These are phyloP conservation scores for Drosophila aldrichi DNA, from an alignment of 2,888 invertebrate species.

Conservation along the genomic window DNA sequence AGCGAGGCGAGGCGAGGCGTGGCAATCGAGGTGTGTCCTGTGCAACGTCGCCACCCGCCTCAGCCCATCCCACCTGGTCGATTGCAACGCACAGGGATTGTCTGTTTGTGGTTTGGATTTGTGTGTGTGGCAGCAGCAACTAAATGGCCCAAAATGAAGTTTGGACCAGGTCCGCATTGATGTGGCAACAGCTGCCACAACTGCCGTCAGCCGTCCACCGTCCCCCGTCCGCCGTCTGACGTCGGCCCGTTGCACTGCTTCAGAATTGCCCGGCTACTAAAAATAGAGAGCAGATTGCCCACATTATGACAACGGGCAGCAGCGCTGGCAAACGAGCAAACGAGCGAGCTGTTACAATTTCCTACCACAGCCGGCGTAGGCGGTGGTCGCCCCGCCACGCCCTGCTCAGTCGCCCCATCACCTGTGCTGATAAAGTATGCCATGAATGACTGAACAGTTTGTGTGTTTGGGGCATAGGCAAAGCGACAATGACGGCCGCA, in stretches of 20 bases:
- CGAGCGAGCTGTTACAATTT: conserved; percentile 15
- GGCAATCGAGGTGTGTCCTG: conserved; percentile 50
- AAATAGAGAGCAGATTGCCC: conserved; percentile 78
- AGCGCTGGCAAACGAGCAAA: conserved; percentile 27
- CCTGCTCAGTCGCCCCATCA: not conserved
- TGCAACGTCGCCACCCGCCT: not conserved
- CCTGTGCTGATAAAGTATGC: conserved; percentile 72
- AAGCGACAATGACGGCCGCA: conserved; percentile 48
- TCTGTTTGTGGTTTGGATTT: conserved; percentile 40
- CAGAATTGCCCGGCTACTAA: conserved; percentile 46
- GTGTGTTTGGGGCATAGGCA: conserved; percentile 52
- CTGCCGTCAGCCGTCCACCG: conserved; percentile 6
- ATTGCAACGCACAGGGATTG: conserved; percentile 19
- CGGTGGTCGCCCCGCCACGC: not conserved
- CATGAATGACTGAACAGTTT: conserved; percentile 78
- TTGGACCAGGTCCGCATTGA: conserved; percentile 35
- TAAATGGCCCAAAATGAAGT: conserved; percentile 50
- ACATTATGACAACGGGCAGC: conserved; percentile 63
- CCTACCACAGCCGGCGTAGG: conserved; percentile 20
- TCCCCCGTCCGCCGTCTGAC: conserved; percentile 18
- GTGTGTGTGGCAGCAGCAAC: conserved; percentile 22
- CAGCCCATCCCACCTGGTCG: not conserved
- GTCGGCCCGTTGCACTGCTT: conserved; percentile 6
- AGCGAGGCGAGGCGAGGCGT: conserved; percentile 23
- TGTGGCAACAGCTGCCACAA: conserved; percentile 40